phyloP scores from a whole-genome alignment of 1,140 invertebrate species.

The Orchesella cincta region DNA sequence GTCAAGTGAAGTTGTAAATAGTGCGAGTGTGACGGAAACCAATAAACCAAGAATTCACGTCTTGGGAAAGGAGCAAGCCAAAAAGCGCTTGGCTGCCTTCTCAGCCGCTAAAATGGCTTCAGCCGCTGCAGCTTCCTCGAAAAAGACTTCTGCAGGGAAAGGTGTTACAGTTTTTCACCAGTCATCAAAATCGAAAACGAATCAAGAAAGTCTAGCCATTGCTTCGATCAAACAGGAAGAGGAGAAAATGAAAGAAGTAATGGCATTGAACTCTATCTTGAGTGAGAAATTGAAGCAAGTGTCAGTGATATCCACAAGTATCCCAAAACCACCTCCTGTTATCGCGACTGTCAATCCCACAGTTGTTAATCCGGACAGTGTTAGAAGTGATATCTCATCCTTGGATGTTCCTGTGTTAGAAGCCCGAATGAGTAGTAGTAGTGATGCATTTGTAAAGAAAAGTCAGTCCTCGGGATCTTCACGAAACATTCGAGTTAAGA shows the following conservation, averaged over 20 bases:
- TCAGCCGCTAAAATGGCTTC: constrained; percentile 53
- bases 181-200: constrained; percentile 15
- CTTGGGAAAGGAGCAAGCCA: constrained; percentile 54
- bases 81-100: constrained; percentile 55
- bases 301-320: constrained; percentile 33
- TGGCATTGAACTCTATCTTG: constrained; percentile 44
- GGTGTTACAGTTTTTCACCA: constrained; percentile 42
- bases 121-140: constrained; percentile 14
- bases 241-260: constrained; percentile 47
- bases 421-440: neutral
- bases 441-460: neutral
- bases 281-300: constrained; percentile 48
- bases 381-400: neutral
- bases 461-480: neutral
- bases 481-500: constrained; percentile 32
- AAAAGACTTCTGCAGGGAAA: constrained; percentile 41
- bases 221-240: constrained; percentile 49
- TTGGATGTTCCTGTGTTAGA: neutral
- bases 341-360: constrained; percentile 46
- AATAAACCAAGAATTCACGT: constrained; percentile 50
- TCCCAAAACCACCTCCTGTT: constrained; percentile 32
- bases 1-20: constrained; percentile 55
- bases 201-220: constrained; percentile 43
- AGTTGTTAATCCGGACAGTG: constrained; percentile 18
- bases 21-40: constrained; percentile 47